Evolutionary conservation across 2,888 invertebrate genomes (phyloP).

Genomic region (Entomobrya proxima): DNA sequence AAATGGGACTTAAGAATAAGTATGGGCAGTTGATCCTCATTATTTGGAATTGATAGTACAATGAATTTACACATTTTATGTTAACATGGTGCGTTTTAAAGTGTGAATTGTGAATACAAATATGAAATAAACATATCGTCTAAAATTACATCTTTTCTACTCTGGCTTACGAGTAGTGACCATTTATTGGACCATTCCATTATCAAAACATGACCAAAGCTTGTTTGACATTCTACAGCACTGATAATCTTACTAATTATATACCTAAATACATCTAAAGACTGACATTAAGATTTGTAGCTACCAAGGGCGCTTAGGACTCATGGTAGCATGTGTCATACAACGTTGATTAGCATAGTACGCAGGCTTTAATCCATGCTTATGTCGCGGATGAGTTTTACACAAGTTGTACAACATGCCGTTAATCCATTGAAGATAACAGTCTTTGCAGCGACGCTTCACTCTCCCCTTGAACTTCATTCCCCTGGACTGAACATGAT

Average conservation of each 20-base stretch:
- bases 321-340: conserved; percentile 86
- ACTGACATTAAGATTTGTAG: not conserved
- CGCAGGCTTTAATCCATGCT: conserved; percentile 86
- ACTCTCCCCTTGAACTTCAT: conserved; percentile 86
- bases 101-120: no score
- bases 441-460: conserved; percentile 86
- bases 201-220: no score
- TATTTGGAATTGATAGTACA: conserved; percentile 27
- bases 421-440: conserved; percentile 84
- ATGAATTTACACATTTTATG: not conserved
- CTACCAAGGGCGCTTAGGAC: conserved; percentile 80
- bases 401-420: conserved; percentile 86
- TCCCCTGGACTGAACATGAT: conserved; percentile 78
- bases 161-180: no score
- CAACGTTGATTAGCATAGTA: conserved; percentile 86
- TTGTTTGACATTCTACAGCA: no score
- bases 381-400: conserved; percentile 86
- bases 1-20: not conserved
- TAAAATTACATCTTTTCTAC: no score
- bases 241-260: no score
- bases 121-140: no score
- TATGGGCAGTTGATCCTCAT: not conserved
- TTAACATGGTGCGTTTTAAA: not conserved
- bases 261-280: not conserved
- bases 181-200: no score